These are phyloP conservation scores for Aradophagus sp. DNA, from an alignment of 1,140 invertebrate genomes.

Conservation along the genomic window DNA sequence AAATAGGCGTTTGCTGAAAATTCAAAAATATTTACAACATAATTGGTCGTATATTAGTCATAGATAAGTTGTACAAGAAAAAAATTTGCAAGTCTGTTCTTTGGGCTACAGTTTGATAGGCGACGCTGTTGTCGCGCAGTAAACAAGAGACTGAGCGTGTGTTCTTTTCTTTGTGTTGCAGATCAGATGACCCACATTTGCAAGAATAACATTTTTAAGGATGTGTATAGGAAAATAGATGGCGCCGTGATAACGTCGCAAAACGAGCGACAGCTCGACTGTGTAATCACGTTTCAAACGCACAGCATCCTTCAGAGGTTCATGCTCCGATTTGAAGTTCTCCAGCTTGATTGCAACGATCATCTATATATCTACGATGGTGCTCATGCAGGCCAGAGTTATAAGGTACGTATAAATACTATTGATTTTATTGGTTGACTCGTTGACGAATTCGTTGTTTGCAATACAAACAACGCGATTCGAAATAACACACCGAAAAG, in stretches of 20 bases:
- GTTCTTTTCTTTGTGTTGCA: slow-evolving; percentile 75
- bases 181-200: slow-evolving; percentile 89
- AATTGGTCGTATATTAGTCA: too few relatives aligned
- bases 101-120: too few relatives aligned
- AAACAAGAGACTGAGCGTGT: too few relatives aligned
- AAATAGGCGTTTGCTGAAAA: too few relatives aligned
- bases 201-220: slow-evolving; percentile 89
- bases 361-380: slow-evolving; percentile 95
- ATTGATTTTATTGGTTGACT: background rate
- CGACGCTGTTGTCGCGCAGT: too few relatives aligned
- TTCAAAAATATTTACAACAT: too few relatives aligned
- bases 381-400: slow-evolving; percentile 88
- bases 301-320: slow-evolving; percentile 94
- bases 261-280: slow-evolving; percentile 92
- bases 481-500: too few relatives aligned
- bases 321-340: slow-evolving; percentile 90
- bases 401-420: too few relatives aligned
- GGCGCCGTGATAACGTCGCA: slow-evolving; percentile 90
- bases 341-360: slow-evolving; percentile 92
- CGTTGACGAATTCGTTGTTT: too few relatives aligned
- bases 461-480: too few relatives aligned
- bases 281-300: slow-evolving; percentile 93
- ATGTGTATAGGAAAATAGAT: slow-evolving; percentile 91
- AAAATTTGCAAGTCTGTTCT: too few relatives aligned
- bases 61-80: too few relatives aligned